These are phyloP conservation scores for Platorchestia sp. DNA, from an alignment of 1,140 invertebrate genomes.

Conservation along the genomic window DNA sequence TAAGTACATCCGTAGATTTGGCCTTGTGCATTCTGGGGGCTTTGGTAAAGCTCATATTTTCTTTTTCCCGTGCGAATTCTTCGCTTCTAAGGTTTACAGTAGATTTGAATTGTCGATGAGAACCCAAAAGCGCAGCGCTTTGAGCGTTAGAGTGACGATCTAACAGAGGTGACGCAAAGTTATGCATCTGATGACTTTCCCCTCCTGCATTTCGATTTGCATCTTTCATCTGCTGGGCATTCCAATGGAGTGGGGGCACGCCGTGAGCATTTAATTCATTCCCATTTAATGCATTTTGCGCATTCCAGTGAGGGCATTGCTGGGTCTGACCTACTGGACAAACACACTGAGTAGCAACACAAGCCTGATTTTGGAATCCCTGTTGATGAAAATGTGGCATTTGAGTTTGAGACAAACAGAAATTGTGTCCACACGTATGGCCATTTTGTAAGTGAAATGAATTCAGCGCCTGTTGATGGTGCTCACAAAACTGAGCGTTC, in stretches of 20 bases:
- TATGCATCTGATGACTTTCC: constrained; percentile 11
- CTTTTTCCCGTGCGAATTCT: neutral
- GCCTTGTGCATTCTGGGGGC: constrained; percentile 1
- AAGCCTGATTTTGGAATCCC: neutral
- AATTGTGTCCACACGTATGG: neutral
- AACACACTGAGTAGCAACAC: neutral
- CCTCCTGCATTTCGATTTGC: neutral
- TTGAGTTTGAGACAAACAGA: neutral
- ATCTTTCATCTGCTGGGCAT: neutral
- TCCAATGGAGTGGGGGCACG: neutral
- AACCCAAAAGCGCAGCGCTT: neutral
- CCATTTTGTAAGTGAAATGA: neutral
- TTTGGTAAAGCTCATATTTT: neutral
- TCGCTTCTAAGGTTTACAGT: constrained; percentile 34
- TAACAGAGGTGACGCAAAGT: neutral
- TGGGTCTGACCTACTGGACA: neutral
- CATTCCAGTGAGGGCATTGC: neutral
- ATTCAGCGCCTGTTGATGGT: neutral
- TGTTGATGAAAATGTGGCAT: neutral
- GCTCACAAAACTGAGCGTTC: neutral
- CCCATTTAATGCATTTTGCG: neutral
- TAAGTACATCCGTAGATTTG: neutral
- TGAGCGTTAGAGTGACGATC: neutral
- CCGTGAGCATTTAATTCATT: neutral
- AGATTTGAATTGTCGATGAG: constrained; percentile 37